Base-by-base conservation (phyloP, 2,113 vertebrate genomes). In the Zootoca vivipara region DNA sequence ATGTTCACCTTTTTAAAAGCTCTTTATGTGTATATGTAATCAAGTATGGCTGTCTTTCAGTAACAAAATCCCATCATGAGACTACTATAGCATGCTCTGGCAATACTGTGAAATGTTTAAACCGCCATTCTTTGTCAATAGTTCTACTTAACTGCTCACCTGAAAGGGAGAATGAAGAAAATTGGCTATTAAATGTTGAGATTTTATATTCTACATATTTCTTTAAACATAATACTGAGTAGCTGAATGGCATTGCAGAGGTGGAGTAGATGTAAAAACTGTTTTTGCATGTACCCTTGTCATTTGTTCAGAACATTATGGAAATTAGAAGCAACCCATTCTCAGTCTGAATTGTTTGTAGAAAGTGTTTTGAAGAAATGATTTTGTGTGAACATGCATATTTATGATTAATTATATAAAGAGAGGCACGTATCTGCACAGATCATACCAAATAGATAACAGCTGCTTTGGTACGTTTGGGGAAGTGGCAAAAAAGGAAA, bases 91-190 rank as follows among this genome's bases (percentile, higher is more conserved):
- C 67, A 42, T 89, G 85, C 40, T 85, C 85, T 91, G 83, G 78
- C 78, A 83, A 84, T 10, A 79, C 90, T 80, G 77, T 91, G 82
- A 92, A 81, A 86, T 89, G 26, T 81, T 87, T 5, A 40, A 89
- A 75, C 90, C 9, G 86, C 79, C 89, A 65, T 56, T 87, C 91
- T 18, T 87, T 87, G 77, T 91, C 83, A 78, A 72, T 52, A 89
- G 64, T 72, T 64, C 85, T 90, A 58, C 88, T 90, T 95, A 97
- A 96, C 95, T 97, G 97, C 97, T 97, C 96, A 96, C 96, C 96
- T 97, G 97, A 97, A 97, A 83, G 95, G 91, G 87, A 89, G 87
- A 91, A 75, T 84, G 88, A 78, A 65, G 78, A 91, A 92, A 82
- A 91, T 62, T 93, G 85, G 86, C 95, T 95, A 82, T 92, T 86